phyloP scores from a whole-genome alignment of 2,888 invertebrate genomes.

The Cylindroiulus punctatus region DNA sequence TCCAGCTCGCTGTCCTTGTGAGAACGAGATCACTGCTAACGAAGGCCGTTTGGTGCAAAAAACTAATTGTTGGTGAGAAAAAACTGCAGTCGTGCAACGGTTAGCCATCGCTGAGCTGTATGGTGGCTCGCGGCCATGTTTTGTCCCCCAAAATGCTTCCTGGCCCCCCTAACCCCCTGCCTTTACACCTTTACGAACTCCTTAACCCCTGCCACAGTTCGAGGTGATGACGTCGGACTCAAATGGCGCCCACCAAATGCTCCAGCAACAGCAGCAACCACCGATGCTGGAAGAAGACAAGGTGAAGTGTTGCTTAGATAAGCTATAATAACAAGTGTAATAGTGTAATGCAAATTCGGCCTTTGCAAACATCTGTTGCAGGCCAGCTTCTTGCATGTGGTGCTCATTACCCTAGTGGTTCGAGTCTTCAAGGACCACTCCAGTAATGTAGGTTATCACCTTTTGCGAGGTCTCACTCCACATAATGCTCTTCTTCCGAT shows the following conservation, averaged over 20 bases:
- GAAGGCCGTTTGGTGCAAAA: constrained; percentile 44
- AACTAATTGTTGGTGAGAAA: not conserved
- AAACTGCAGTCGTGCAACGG: constrained; percentile 28
- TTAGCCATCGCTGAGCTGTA: constrained; percentile 23
- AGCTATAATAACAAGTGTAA: not conserved
- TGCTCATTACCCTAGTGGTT: constrained; percentile 2
- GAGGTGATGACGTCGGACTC: not conserved
- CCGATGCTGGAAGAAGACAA: no score
- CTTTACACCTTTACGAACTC: not conserved
- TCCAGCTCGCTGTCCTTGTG: constrained; percentile 34
- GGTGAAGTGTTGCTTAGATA: not conserved
- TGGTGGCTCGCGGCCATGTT: constrained; percentile 16
- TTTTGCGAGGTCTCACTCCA: not conserved
- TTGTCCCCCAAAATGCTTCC: constrained; percentile 24
- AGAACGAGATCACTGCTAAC: constrained; percentile 47
- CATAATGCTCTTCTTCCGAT: not conserved
- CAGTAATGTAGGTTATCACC: constrained; percentile 10
- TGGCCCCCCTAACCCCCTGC: not conserved
- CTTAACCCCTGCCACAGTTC: not conserved
- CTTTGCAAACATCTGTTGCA: not conserved
- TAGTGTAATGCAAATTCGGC: not conserved
- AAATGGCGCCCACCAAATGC: no score
- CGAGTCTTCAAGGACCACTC: not conserved
- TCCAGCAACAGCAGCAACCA: no score
- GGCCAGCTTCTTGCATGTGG: not conserved